Evolutionary conservation across 2,113 vertebrate species (phyloP), one percentile per base, ranked within the genome.

Genomic region (Lipotes vexillifer): DNA sequence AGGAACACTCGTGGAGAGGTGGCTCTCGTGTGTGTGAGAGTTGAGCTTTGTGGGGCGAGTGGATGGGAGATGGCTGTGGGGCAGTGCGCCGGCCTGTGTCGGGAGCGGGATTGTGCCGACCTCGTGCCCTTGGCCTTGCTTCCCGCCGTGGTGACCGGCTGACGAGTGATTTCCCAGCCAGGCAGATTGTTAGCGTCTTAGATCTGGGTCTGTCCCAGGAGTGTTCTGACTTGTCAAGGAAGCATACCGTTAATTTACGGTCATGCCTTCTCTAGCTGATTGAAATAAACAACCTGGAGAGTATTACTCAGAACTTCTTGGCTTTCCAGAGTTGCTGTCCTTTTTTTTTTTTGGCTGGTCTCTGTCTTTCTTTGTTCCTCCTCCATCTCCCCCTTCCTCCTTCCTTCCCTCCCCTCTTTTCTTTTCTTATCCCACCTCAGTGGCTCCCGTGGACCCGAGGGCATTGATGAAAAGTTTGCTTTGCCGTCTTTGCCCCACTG

Each of bases 21-120:
- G 31, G 57, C 84, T 85, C 69, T 11, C 0, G 14, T 17, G 77
- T 27, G 31, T 27, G 46, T 29, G 66, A 65, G 3, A 31, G 3
- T n/a, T 49, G 49, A 82, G 52, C 41, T 55, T 29, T 36, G 85
- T 5, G 12, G 55, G 55, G 17, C 3, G 7, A 6, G 63, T 6
- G 29, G 78, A 57, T 5, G 4, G 29, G 23, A 14, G 49, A n/a
- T 65, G 86, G 29, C 66, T 10, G 55, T 41, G 15, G 21, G 52
- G 52, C 52, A 18, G 52, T 52, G 52, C 15, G 41, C 3, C 3
- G 14, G 29, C 59, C 21, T 0, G 1, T 41, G 57, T 33, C 13
- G 14, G 27, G 65, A 6, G 29, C 1, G 13, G 63, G 33, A 14
- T 5, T 1, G 44, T 1, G 18, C 31, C 0, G 1, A 41, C 52